Conservation (phyloP, 1,140 invertebrate genomes). For the Ptiloglossa arizonensis region DNA sequence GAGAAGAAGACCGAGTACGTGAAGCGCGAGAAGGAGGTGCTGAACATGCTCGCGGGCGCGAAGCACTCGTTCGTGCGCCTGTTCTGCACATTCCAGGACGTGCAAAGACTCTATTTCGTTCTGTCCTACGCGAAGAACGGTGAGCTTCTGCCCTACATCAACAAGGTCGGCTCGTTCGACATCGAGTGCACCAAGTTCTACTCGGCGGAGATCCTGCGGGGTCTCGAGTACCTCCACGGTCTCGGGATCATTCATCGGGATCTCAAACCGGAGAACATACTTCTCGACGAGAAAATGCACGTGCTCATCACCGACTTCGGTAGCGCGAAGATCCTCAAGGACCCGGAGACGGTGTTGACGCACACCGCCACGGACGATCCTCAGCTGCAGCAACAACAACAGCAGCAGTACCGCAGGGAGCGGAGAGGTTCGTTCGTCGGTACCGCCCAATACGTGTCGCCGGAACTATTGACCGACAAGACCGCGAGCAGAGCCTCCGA, state of each 20-base stretch:
- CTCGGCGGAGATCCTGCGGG: conserved; percentile 94
- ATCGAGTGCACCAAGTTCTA: conserved; percentile 95
- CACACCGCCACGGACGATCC: conserved; percentile 16
- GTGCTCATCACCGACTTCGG: conserved; percentile 99
- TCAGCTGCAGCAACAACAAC: conserved; percentile 51
- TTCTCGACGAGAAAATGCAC: conserved; percentile 97
- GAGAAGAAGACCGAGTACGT: conserved; percentile 97
- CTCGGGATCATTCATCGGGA: conserved; percentile 96
- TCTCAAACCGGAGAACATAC: conserved; percentile 94
- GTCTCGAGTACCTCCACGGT: conserved; percentile 95
- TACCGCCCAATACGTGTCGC: conserved; percentile 99
- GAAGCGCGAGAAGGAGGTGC: conserved; percentile 94
- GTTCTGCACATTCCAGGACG: conserved; percentile 98
- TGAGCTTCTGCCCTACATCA: conserved; percentile 95
- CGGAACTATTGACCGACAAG: conserved; percentile 94
- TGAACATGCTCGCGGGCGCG: conserved; percentile 88
- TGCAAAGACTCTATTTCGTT: conserved; percentile 96
- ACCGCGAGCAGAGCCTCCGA: conserved; percentile 92
- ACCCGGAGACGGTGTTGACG: conserved; percentile 65
- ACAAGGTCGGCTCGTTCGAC: conserved; percentile 95
- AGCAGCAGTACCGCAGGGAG: conserved; percentile 75
- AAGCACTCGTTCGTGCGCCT: conserved; percentile 94
- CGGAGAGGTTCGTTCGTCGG: conserved; percentile 96
- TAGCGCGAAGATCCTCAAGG: conserved; percentile 92
- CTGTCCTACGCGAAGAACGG: conserved; percentile 97